A percentile compares a stretch with the other conserved stretches of the same genome.
phyloP scores from a whole-genome alignment of 2,113 vertebrate genomes.

The Bungarus multicinctus region DNA sequence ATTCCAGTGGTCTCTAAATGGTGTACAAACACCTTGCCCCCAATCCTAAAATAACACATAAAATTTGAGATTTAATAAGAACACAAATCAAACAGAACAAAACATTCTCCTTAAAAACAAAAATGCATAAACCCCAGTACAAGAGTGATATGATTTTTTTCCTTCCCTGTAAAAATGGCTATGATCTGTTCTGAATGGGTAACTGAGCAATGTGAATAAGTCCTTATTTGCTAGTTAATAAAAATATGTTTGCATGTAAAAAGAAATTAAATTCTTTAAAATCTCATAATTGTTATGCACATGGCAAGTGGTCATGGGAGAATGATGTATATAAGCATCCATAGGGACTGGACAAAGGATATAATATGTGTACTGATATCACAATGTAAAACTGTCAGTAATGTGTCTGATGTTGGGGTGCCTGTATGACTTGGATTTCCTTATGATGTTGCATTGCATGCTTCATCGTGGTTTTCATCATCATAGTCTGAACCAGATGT shows the following conservation, averaged over 20 bases:
- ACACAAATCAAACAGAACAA: neutral
- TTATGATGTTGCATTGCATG: neutral
- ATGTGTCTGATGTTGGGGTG: neutral
- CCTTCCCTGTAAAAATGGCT: neutral
- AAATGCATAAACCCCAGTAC: neutral
- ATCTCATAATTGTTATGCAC: neutral
- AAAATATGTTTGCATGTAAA: neutral
- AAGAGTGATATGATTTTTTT: neutral
- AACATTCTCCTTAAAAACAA: neutral
- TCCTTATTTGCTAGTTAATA: neutral
- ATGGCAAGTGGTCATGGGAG: neutral
- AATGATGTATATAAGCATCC: neutral
- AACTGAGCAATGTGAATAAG: neutral
- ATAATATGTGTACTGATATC: neutral
- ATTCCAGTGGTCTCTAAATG: neutral
- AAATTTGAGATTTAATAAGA: neutral
- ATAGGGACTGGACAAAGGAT: neutral
- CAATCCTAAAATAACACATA: neutral
- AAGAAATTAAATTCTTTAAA: neutral
- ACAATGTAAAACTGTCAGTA: neutral
- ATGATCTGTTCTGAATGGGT: neutral
- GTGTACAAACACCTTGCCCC: neutral
- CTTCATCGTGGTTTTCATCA: neutral
- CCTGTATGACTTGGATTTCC: neutral
- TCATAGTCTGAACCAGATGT: neutral